phyloP scores from a whole-genome alignment of 2,888 invertebrate genomes.

The Deilephila elpenor region DNA sequence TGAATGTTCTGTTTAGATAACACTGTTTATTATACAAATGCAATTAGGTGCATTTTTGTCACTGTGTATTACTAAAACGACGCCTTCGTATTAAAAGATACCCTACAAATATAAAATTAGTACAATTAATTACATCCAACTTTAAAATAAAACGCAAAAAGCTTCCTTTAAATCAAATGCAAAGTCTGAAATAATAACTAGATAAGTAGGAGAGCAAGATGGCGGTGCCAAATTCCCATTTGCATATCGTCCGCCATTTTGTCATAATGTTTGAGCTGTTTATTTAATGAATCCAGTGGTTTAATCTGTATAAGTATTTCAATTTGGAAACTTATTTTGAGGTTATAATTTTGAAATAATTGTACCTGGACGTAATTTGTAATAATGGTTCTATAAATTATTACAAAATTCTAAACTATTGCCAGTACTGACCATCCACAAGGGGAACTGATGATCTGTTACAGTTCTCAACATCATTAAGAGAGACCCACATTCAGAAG shows the following conservation, averaged over 20 bases:
- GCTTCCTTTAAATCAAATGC: neutral
- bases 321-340: neutral
- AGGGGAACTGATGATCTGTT: too few species aligned
- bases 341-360: neutral
- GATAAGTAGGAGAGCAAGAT: conserved; percentile 41
- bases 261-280: conserved; percentile 60
- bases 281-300: conserved; percentile 51
- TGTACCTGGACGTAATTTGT: too few species aligned
- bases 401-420: too few species aligned
- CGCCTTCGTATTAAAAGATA: too few species aligned
- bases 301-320: conserved; percentile 28
- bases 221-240: conserved; percentile 56
- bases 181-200: conserved; percentile 21
- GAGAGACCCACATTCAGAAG: too few species aligned
- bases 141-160: neutral
- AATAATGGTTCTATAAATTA: too few species aligned
- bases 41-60: neutral
- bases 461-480: too few species aligned
- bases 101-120: too few species aligned
- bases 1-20: neutral
- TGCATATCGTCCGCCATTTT: conserved; percentile 65
- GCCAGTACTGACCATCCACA: too few species aligned
- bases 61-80: neutral
- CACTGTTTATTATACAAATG: too few species aligned
- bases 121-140: too few species aligned